Evolutionary conservation across 2,113 vertebrate species (phyloP).

Genomic region (Atlantisia rogersi): DNA sequence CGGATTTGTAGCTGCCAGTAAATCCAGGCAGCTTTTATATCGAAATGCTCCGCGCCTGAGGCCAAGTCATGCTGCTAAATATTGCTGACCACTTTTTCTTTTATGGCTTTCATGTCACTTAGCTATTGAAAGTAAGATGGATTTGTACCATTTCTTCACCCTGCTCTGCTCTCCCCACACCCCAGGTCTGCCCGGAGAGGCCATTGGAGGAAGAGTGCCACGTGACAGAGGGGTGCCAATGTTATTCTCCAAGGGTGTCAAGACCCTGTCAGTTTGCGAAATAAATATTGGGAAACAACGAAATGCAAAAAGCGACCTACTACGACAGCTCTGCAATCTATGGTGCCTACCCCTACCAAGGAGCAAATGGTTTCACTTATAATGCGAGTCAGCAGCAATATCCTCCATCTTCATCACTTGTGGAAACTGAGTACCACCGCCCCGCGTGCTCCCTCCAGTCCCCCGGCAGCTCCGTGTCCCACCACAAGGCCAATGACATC

Average conservation of each 20-base stretch:
- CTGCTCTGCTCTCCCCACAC: constrained; percentile 91
- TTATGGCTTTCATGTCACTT: constrained; percentile 97
- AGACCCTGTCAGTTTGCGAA: constrained; percentile 98
- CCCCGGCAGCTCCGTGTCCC: constrained; percentile 83
- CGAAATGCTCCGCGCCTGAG: constrained; percentile 73
- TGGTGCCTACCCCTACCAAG: constrained; percentile 98
- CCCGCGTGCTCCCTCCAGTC: constrained; percentile 96
- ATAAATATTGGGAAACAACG: constrained; percentile 99
- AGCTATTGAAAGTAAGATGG: constrained; percentile 99
- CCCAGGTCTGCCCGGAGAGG: constrained; percentile 93
- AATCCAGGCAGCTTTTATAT: constrained; percentile 79
- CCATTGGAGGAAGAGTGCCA: constrained; percentile 97
- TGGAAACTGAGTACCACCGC: constrained; percentile 94
- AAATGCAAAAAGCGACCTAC: constrained; percentile 99
- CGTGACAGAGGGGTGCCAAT: constrained; percentile 99
- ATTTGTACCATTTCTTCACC: constrained; percentile 97
- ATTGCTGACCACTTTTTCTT: constrained; percentile 95
- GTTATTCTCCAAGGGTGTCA: constrained; percentile 99
- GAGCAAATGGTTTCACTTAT: constrained; percentile 98
- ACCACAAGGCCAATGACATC: constrained; percentile 90
- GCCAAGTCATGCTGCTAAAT: constrained; percentile 87
- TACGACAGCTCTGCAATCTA: constrained; percentile 99
- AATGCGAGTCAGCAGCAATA: constrained; percentile 97
- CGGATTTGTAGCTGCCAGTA: constrained; percentile 79
- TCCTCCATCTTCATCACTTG: constrained; percentile 88